phyloP scores from a whole-genome alignment of 2,888 invertebrate genomes.

The Macaria liturata region DNA sequence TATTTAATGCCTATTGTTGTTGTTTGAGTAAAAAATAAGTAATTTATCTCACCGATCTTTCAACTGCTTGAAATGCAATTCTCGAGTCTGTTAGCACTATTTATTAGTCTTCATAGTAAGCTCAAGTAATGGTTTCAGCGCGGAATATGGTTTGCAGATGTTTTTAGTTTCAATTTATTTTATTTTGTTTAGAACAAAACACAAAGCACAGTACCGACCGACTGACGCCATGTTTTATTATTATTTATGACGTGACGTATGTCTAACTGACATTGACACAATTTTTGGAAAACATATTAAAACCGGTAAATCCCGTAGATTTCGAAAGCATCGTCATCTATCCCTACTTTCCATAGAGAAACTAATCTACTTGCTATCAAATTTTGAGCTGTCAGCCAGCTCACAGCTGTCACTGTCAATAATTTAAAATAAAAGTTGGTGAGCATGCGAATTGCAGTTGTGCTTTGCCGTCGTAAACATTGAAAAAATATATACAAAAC shows the following conservation, averaged over 20 bases:
- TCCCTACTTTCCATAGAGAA: too few relatives aligned
- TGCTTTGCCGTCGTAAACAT: too few relatives aligned
- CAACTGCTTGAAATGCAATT: not conserved
- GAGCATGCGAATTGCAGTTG: too few relatives aligned
- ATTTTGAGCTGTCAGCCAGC: too few relatives aligned
- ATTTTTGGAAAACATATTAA: not conserved
- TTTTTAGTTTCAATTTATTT: not conserved
- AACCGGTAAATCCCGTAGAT: not conserved
- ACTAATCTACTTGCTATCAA: too few relatives aligned
- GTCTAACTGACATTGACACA: not conserved
- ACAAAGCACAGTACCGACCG: not conserved
- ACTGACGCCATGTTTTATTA: not conserved
- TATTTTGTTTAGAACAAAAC: not conserved
- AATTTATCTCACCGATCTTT: conserved; percentile 8
- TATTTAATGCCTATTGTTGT: conserved; percentile 31
- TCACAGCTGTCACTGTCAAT: too few relatives aligned
- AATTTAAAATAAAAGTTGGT: too few relatives aligned
- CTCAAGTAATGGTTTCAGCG: not conserved
- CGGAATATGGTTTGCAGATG: not conserved
- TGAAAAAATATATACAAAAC: too few relatives aligned
- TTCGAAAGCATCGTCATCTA: too few relatives aligned
- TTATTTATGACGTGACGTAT: not conserved
- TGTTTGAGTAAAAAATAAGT: conserved; percentile 9
- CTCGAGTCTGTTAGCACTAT: conserved; percentile 4
- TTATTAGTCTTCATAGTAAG: not conserved